These are phyloP conservation scores for Cyprinus carpio DNA, from an alignment of 2,113 vertebrate genomes.

Conservation along the genomic window DNA sequence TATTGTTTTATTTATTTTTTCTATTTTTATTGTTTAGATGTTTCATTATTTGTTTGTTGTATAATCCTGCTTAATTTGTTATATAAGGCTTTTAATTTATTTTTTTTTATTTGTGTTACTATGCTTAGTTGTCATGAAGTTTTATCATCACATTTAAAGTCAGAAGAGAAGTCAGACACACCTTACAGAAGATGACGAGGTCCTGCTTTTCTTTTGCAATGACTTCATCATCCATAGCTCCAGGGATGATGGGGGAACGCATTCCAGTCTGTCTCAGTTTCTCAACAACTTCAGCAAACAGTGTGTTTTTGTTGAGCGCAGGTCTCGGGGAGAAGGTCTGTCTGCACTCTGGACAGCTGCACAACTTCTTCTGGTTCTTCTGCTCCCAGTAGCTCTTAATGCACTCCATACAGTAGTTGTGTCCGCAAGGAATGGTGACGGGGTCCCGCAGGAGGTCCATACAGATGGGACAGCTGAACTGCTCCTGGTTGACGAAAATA, in stretches of 20 bases:
- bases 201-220: slow-evolving; percentile 30
- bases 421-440: slow-evolving; percentile 46
- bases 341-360: slow-evolving; percentile 51
- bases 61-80: not conserved
- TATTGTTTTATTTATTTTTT: too few relatives aligned
- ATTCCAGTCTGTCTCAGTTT: slow-evolving; percentile 25
- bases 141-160: slow-evolving; percentile 20
- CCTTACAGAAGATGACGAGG: slow-evolving; percentile 48
- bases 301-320: slow-evolving; percentile 30
- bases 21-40: too few relatives aligned
- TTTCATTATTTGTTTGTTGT: too few relatives aligned
- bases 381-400: slow-evolving; percentile 45
- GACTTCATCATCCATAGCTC: slow-evolving; percentile 18
- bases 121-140: not conserved
- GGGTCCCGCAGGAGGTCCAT: slow-evolving; percentile 46
- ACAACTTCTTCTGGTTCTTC: slow-evolving; percentile 13
- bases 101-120: too few relatives aligned
- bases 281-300: slow-evolving; percentile 43
- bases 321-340: slow-evolving; percentile 44
- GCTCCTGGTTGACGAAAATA: slow-evolving; percentile 41
- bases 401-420: slow-evolving; percentile 47
- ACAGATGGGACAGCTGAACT: slow-evolving; percentile 49
- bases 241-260: not conserved
- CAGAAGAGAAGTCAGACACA: slow-evolving; percentile 44
- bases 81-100: too few relatives aligned